Evolutionary conservation across 2,888 invertebrate species (phyloP), one percentile per base, ranked within the genome.

Genomic region (Drosophila acutilabella): DNA sequence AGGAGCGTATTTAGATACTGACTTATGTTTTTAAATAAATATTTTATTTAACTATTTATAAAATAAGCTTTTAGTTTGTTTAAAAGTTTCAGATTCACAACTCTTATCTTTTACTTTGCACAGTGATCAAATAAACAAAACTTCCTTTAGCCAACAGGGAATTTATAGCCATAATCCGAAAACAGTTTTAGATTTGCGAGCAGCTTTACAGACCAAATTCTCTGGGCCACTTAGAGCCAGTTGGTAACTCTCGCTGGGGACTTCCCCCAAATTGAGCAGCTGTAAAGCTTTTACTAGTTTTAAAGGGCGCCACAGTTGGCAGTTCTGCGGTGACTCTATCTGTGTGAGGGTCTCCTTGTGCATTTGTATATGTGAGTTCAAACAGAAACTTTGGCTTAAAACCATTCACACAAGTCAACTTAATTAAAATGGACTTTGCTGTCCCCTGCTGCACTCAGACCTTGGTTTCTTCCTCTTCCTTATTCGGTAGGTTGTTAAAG

Each of bases 341-440:
- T 30, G 30, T 30, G 30, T 30, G 7, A 0, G 26, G 7, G 36
- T 36, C 13, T 36, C 1, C 4, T 0, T 26, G 36, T 45, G 23
- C 6, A 23, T 6, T 1, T 40, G 41, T 53, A 52, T 44, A 16
- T 36, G 18, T 47, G 42, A 54, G 45, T 64, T 74, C 56, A 65
- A 62, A 60, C 38, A 56, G 53, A 56, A 77, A 57, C 48, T 74
- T 75, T 60, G 64, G 38, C 16, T 14, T 16, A 47, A 64, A 71
- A 64, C 56, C 51, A 64, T 71, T 74, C 58, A 70, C 53, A 71
- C 50, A 67, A 61, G 51, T 59, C 56, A 73, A 77, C 70, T 84
- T 81, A 89, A 85, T 84, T 84, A 72, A 75, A 87, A 72, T 71
- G 64, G 65, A 52, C 74, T 71, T 57, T 44, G 60, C 47, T 64